Evolutionary conservation across 2,113 vertebrate genomes (phyloP).

Genomic region (Cygnus buccinator): DNA sequence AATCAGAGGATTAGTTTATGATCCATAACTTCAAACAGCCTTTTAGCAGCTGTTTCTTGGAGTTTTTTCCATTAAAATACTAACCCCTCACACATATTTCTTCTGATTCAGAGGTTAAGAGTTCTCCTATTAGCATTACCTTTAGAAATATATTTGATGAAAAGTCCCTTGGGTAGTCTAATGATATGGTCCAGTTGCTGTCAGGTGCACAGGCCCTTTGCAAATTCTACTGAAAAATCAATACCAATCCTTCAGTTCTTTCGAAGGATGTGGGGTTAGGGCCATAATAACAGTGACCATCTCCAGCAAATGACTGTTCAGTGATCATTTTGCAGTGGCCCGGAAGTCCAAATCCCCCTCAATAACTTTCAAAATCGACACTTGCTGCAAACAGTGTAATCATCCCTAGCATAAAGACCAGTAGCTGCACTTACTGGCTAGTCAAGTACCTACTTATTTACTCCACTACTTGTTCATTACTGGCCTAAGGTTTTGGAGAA

Average conservation of each 20-base stretch:
- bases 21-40: not conserved
- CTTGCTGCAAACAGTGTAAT: not conserved
- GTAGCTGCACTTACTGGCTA: not conserved
- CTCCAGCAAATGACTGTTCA: not conserved
- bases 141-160: constrained; percentile 10
- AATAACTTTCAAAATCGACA: not conserved
- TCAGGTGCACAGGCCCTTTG: not conserved
- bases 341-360: not conserved
- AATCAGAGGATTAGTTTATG: not conserved
- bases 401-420: not conserved
- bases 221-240: constrained; percentile 33
- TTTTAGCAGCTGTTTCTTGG: not conserved
- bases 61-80: not conserved
- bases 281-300: not conserved
- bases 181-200: not conserved
- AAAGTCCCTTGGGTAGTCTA: not conserved
- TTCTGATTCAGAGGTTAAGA: constrained; percentile 3
- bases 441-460: not conserved
- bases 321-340: not conserved
- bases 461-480: not conserved
- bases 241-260: not conserved
- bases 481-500: not conserved
- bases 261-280: not conserved
- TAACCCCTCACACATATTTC: not conserved
- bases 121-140: not conserved